phyloP scores from a whole-genome alignment of 2,888 invertebrate genomes.

The Amiota mariae region DNA sequence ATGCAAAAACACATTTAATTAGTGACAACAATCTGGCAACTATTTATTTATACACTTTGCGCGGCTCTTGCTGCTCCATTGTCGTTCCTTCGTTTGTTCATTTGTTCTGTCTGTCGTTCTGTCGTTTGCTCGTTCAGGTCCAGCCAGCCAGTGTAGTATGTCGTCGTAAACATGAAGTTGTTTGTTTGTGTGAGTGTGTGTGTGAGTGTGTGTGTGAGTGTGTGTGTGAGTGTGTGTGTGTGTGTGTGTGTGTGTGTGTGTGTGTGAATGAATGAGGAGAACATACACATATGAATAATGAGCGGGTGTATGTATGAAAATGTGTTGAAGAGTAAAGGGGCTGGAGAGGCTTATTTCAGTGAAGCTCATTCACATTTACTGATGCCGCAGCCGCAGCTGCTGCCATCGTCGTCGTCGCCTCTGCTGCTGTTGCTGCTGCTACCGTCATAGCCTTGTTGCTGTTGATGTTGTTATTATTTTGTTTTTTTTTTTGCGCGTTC shows the following conservation, averaged over 20 bases:
- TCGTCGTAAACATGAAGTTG: slow-evolving; percentile 1
- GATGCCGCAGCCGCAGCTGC: slow-evolving; percentile 25
- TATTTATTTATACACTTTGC: no score
- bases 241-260: background rate
- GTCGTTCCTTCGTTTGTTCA: no score
- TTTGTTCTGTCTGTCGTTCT: background rate
- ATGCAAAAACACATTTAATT: no score
- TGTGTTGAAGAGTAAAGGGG: background rate
- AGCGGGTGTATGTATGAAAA: slow-evolving; percentile 17
- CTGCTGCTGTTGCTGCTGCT: slow-evolving; percentile 24
- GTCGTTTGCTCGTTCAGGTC: background rate
- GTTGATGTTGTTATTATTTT: slow-evolving; percentile 9
- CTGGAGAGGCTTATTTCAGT: slow-evolving; percentile 15
- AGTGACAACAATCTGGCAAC: no score
- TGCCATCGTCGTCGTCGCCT: slow-evolving; percentile 2
- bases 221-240: background rate
- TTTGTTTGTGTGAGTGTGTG: background rate
- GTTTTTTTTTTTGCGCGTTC: slow-evolving; percentile 7
- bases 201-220: no score
- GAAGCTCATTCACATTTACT: slow-evolving; percentile 42
- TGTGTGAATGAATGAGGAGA: background rate
- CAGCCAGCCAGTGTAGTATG: slow-evolving; percentile 6
- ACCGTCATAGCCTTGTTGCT: slow-evolving; percentile 28
- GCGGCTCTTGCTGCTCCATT: no score
- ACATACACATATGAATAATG: slow-evolving; percentile 9